Evolutionary conservation across 2,888 invertebrate genomes (phyloP).

Genomic region (Eupithecia vulgata): DNA sequence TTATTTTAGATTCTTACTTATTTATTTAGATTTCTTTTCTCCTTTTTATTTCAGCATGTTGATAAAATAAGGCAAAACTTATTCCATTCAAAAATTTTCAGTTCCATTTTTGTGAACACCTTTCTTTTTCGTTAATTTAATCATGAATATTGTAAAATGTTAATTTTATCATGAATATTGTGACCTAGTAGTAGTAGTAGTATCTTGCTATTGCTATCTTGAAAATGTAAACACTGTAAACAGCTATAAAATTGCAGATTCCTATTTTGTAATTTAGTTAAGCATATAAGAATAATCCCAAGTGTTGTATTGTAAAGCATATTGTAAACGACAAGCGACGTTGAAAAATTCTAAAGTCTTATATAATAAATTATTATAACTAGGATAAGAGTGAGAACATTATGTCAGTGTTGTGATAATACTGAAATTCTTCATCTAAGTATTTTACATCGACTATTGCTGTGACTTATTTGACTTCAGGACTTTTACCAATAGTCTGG

Average conservation of each 20-base stretch:
- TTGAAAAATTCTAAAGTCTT: constrained; percentile 62
- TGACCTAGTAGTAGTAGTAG: constrained; percentile 24
- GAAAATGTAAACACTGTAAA: constrained; percentile 38
- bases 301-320: constrained; percentile 47
- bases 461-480: constrained; percentile 18
- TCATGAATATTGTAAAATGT: constrained; percentile 22
- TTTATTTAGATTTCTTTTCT: neutral
- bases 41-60: neutral
- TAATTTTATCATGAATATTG: constrained; percentile 19
- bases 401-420: constrained; percentile 31
- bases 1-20: neutral
- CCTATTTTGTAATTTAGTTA: constrained; percentile 77
- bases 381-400: constrained; percentile 64
- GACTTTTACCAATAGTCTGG: constrained; percentile 6
- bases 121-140: neutral
- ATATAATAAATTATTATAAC: constrained; percentile 65
- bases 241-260: constrained; percentile 75
- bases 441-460: constrained; percentile 13
- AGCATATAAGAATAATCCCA: constrained; percentile 69
- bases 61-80: neutral
- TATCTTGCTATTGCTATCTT: constrained; percentile 20
- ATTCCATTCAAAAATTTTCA: neutral
- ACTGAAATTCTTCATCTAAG: constrained; percentile 13
- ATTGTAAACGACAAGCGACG: constrained; percentile 44
- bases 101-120: neutral